Base-by-base conservation (phyloP, 1,140 invertebrate genomes). In the Calliphora vicina region DNA sequence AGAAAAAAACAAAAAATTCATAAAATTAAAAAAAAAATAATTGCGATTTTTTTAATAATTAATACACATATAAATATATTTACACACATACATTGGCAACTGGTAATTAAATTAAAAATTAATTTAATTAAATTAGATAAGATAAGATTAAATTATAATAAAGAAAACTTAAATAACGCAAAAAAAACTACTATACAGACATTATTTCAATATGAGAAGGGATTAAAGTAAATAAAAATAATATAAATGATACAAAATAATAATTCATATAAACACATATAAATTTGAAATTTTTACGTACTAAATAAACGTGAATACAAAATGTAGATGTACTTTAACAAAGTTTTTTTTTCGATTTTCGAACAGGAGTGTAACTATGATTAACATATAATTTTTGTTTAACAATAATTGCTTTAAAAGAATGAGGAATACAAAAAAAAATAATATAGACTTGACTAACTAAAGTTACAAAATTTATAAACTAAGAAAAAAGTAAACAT, bases 1-100 rank as follows among this genome's bases (percentile, higher is more conserved):
- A 12, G 6, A 57, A 61, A 57, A 83, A 78, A 25, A 61, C 20
- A 80, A 82, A 82, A 25, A 82, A 45, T 67, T 57, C 50, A 57
- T n/a, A n/a, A n/a, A n/a, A 67, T 67, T 67, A 10, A 25, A 23
- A 67, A 67, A 67, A 35, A 8, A 10, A 67, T 67, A 67, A 67
- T 67, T 67, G 61, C 61, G 5, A 10, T 5, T 67, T 67, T 23
- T 23, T 23, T 23, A 17, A 23, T 67, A 23, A 67, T 9, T 67
- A 67, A 67, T 10, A 23, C 15, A 57, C 61, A 67, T 67, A 67
- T 29, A 82, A 61, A 76, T 12, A 35, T 42, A 73, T 82, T 67
- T 27, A 57, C 50, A 67, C 26, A 83, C n/a, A 25, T 6, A 67
- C 20, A 67, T 67, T 67, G 61, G 61, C 61, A 67, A 23, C n/a